Conservation (phyloP, 2,888 invertebrate species). For the Eueremaeus valkanovi region DNA sequence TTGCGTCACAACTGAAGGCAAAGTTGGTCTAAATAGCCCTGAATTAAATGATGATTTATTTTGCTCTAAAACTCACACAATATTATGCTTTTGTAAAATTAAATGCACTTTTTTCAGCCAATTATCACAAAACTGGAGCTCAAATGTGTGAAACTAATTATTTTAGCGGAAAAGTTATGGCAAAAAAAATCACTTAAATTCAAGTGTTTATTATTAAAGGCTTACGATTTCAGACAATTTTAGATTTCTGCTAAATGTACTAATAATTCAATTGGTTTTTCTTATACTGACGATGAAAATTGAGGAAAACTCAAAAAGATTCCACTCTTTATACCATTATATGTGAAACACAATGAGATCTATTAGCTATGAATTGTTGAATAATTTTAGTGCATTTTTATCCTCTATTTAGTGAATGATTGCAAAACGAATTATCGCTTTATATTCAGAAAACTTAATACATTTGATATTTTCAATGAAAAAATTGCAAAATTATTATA, state of each 20-base stretch:
- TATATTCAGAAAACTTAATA: not conserved
- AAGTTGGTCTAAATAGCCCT: conserved; percentile 7
- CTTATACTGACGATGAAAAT: not conserved
- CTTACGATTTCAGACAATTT: not conserved
- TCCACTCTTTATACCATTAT: not conserved
- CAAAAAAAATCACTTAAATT: not conserved
- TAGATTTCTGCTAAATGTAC: not conserved
- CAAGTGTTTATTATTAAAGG: not conserved
- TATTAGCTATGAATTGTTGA: not conserved
- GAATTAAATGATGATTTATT: conserved; percentile 27
- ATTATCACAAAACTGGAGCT: not conserved
- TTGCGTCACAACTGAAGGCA: conserved; percentile 22
- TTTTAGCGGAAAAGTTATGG: not conserved
- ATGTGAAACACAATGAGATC: not conserved
- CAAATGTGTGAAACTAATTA: not conserved
- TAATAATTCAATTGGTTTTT: not conserved
- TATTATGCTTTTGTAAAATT: not conserved
- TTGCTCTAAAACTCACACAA: not conserved
- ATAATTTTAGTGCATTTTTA: not conserved
- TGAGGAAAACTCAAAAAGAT: conserved; percentile 9
- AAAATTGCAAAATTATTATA: not conserved
- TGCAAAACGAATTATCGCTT: not conserved
- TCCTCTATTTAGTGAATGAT: not conserved
- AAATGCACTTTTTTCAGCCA: not conserved
- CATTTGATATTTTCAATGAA: not conserved